A percentile compares a stretch with the other conserved stretches of the same genome.
These are phyloP conservation scores for Aulostomus chinensis DNA, from an alignment of 2,797 vertebrate species.

Conservation along the genomic window DNA sequence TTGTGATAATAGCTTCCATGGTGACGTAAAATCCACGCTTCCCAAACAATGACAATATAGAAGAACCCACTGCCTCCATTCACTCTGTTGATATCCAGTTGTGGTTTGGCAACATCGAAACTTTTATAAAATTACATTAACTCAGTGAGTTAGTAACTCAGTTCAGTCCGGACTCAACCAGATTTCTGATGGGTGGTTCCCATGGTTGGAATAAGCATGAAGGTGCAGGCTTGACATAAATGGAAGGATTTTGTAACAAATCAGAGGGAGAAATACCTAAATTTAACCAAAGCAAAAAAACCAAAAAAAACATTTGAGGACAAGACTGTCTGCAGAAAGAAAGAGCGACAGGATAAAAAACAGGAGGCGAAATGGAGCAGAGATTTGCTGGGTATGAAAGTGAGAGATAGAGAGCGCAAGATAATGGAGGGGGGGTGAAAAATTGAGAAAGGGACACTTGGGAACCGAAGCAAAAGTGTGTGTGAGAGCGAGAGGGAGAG, in stretches of 20 bases:
- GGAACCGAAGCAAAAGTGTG: slow-evolving; percentile 73
- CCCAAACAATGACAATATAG: no score
- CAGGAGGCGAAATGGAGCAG: slow-evolving; percentile 71
- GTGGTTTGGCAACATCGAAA: no score
- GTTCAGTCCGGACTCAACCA: no score
- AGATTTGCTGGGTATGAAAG: slow-evolving; percentile 75
- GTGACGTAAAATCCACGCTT: no score
- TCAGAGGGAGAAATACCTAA: slow-evolving; percentile 32
- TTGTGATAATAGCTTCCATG: no score
- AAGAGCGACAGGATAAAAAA: slow-evolving; percentile 43
- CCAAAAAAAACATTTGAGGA: slow-evolving; percentile 24
- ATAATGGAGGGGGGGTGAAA: slow-evolving; percentile 74
- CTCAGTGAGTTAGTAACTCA: no score
- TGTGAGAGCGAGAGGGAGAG: slow-evolving; percentile 74
- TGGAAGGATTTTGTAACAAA: no score
- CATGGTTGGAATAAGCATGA: no score
- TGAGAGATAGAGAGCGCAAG: slow-evolving; percentile 74
- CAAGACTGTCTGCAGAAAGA: slow-evolving; percentile 39
- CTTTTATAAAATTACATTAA: no score
- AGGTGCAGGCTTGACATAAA: slow-evolving; percentile 3
- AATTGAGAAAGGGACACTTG: slow-evolving; percentile 77
- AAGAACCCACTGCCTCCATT: no score
- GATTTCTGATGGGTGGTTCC: no score
- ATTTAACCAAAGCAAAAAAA: slow-evolving; percentile 16
- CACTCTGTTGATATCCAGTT: no score